Evolutionary conservation across 2,888 invertebrate genomes (phyloP).

Genomic region (Eurytoma adleriae): DNA sequence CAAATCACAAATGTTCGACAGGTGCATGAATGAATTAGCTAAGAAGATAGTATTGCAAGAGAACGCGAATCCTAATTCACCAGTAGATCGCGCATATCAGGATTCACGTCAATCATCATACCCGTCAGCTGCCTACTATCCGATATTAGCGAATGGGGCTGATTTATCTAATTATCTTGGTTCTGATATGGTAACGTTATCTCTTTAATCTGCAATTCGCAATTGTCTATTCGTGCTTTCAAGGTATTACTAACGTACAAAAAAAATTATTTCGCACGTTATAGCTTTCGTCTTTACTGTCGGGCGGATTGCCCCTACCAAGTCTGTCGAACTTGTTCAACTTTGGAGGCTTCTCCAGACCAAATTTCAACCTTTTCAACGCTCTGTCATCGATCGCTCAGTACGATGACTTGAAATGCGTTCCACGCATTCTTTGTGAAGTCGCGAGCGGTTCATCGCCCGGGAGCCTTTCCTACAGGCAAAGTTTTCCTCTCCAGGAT

Average conservation of each 20-base stretch:
- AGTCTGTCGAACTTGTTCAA: slow-evolving; percentile 45
- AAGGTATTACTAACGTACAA: too few relatives aligned
- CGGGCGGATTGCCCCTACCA: slow-evolving; percentile 32
- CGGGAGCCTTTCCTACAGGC: slow-evolving; percentile 63
- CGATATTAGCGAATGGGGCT: slow-evolving; percentile 14
- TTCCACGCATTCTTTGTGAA: slow-evolving; percentile 88
- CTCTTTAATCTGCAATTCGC: background rate
- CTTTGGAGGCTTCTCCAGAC: slow-evolving; percentile 41
- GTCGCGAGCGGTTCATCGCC: slow-evolving; percentile 78
- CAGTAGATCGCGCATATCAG: slow-evolving; percentile 41
- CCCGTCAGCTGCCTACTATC: slow-evolving; percentile 41
- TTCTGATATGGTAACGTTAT: slow-evolving; percentile 38
- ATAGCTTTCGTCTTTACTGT: slow-evolving; percentile 42
- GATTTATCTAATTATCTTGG: slow-evolving; percentile 33
- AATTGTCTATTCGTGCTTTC: too few relatives aligned
- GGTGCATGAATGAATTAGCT: slow-evolving; percentile 68
- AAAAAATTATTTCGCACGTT: background rate
- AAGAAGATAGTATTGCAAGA: slow-evolving; percentile 17
- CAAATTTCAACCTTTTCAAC: slow-evolving; percentile 67
- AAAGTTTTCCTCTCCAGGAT: slow-evolving; percentile 63
- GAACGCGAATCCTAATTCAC: slow-evolving; percentile 19
- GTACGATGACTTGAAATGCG: slow-evolving; percentile 88
- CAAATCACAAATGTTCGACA: slow-evolving; percentile 45
- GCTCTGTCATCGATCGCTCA: slow-evolving; percentile 81
- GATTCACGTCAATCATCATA: slow-evolving; percentile 39